Evolutionary conservation across 2,888 invertebrate genomes (phyloP).

Genomic region (Napeogenes inachia): DNA sequence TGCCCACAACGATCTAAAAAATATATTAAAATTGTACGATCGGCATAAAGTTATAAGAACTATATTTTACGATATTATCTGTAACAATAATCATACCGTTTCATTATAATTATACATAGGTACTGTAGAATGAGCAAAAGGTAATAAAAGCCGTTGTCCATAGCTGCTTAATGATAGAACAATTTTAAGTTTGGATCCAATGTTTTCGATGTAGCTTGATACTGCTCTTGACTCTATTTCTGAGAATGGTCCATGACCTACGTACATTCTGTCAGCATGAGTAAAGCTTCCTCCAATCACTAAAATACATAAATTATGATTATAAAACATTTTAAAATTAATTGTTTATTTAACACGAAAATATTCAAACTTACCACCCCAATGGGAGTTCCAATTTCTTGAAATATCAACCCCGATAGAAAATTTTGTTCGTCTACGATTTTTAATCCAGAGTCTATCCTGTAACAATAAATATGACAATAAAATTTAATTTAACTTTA

Average conservation of each 20-base stretch:
- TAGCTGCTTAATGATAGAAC: conserved; percentile 81
- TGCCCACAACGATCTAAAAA: conserved; percentile 63
- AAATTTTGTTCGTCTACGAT: conserved; percentile 62
- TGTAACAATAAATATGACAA: conserved; percentile 34
- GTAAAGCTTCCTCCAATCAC: conserved; percentile 68
- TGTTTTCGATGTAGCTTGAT: conserved; percentile 59
- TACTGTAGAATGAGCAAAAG: conserved; percentile 72
- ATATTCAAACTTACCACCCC: conserved; percentile 65
- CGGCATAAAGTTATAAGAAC: too few relatives aligned
- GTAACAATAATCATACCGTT: conserved; percentile 45
- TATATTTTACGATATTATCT: background rate
- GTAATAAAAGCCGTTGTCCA: conserved; percentile 78
- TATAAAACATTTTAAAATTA: too few relatives aligned
- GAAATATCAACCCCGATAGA: conserved; percentile 79
- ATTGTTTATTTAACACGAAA: too few relatives aligned
- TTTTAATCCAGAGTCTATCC: conserved; percentile 82
- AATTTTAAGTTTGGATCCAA: conserved; percentile 61
- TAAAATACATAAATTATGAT: conserved; percentile 36
- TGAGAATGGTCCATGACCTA: conserved; percentile 76
- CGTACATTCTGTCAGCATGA: conserved; percentile 60
- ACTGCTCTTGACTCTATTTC: conserved; percentile 73
- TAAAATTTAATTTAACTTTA: background rate
- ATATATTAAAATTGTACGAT: too few relatives aligned
- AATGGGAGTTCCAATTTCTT: conserved; percentile 81
- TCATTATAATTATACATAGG: conserved; percentile 67